Conservation (phyloP, 2,888 invertebrate genomes). For the Capitulum mitella region DNA sequence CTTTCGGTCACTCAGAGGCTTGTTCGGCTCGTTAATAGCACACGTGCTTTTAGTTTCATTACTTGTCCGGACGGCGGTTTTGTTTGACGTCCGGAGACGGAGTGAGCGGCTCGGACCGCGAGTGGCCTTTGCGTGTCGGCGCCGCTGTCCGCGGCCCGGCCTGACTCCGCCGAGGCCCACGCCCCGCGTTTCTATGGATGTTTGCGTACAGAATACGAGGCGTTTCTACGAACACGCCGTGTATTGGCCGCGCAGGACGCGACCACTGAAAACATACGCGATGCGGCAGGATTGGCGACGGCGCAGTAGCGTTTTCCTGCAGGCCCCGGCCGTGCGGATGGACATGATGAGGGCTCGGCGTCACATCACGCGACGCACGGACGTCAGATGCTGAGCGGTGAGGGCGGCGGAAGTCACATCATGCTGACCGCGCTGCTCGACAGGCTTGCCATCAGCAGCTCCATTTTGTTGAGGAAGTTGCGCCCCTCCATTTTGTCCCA, state of each 20-base stretch:
- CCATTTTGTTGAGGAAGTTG: constrained; percentile 77
- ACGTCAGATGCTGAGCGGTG: background rate
- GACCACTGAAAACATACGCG: background rate
- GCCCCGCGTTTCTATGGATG: background rate
- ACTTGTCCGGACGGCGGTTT: background rate
- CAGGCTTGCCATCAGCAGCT: constrained; percentile 34
- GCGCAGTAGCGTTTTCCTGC: too few species aligned
- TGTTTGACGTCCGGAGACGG: background rate
- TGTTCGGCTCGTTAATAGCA: background rate
- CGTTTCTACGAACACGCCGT: background rate
- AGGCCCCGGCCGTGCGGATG: too few species aligned
- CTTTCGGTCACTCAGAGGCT: background rate
- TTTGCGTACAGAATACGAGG: background rate
- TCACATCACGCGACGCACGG: too few species aligned
- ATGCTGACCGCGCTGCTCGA: background rate
- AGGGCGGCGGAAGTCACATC: background rate
- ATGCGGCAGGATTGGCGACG: too few species aligned
- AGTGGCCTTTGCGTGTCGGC: background rate
- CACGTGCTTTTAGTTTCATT: background rate
- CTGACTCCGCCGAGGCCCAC: background rate
- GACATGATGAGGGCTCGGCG: too few species aligned
- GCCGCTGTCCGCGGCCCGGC: background rate
- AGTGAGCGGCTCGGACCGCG: background rate
- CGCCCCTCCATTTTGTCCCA: constrained; percentile 93
- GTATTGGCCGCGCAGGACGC: background rate